Conservation (phyloP, 2,888 invertebrate genomes). For the Ennomos erosarius region DNA sequence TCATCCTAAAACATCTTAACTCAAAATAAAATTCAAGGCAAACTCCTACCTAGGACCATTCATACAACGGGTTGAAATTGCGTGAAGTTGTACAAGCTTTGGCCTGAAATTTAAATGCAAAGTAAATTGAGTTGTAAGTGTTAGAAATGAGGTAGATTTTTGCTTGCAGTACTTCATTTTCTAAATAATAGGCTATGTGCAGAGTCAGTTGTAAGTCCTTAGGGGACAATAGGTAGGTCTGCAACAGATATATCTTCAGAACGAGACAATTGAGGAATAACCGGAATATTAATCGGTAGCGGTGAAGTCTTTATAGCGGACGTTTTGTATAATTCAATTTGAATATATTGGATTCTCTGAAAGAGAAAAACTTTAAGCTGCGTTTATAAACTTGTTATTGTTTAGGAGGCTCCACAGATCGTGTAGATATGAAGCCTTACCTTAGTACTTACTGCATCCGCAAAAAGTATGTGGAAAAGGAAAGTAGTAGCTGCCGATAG, state of each 20-base stretch:
- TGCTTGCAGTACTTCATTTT: constrained; percentile 33
- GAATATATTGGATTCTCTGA: constrained; percentile 16
- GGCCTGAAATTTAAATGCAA: constrained; percentile 26
- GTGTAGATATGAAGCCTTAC: no score
- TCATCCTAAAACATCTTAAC: constrained; percentile 51
- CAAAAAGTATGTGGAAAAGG: no score
- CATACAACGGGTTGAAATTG: constrained; percentile 28
- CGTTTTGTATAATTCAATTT: constrained; percentile 38
- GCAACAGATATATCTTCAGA: constrained; percentile 74
- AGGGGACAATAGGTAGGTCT: constrained; percentile 78
- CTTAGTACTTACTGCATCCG: no score
- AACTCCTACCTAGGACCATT: constrained; percentile 35
- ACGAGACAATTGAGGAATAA: constrained; percentile 80
- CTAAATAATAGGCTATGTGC: constrained; percentile 65
- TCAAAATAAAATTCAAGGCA: constrained; percentile 34
- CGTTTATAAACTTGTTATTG: no score
- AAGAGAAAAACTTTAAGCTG: not conserved
- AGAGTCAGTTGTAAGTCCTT: constrained; percentile 75
- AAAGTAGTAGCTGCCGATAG: no score
- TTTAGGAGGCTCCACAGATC: no score
- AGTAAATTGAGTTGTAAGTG: constrained; percentile 32
- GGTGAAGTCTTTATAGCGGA: constrained; percentile 49
- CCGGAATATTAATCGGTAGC: constrained; percentile 73
- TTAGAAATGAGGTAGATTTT: constrained; percentile 41
- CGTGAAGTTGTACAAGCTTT: constrained; percentile 28